These are phyloP conservation scores for Phymastichus coffea DNA, from an alignment of 1,140 invertebrate genomes.

Conservation along the genomic window DNA sequence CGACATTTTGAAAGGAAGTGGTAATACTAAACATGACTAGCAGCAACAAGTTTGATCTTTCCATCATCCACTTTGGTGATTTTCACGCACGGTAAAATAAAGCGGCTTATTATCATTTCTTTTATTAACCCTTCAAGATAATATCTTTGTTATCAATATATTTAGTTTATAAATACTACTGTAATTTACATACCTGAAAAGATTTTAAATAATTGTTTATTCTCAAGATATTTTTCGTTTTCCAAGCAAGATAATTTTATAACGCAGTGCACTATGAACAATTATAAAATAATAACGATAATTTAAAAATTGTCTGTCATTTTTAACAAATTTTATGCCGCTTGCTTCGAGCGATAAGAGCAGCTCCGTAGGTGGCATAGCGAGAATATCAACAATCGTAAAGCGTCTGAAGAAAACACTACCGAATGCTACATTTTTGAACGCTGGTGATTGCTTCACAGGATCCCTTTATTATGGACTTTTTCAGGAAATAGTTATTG, in stretches of 20 bases:
- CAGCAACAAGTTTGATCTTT: too few relatives aligned
- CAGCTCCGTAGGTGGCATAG: conserved; percentile 71
- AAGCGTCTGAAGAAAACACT: conserved; percentile 51
- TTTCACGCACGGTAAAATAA: conserved; percentile 77
- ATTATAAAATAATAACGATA: too few relatives aligned
- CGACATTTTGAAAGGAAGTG: too few relatives aligned
- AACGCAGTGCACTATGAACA: too few relatives aligned
- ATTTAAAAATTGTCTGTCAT: not conserved
- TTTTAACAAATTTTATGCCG: not conserved
- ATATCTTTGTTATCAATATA: too few relatives aligned
- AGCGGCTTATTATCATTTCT: not conserved
- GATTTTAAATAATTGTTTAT: too few relatives aligned
- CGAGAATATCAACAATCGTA: conserved; percentile 63
- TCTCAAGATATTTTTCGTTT: too few relatives aligned
- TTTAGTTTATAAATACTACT: too few relatives aligned
- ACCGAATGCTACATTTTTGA: conserved; percentile 70
- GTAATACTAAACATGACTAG: too few relatives aligned
- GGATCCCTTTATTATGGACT: conserved; percentile 84
- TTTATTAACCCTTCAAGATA: too few relatives aligned
- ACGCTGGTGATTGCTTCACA: conserved; percentile 84
- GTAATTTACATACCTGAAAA: too few relatives aligned
- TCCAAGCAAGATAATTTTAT: too few relatives aligned
- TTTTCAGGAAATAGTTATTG: conserved; percentile 71
- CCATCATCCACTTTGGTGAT: conserved; percentile 79
- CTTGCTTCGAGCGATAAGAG: conserved; percentile 33